These are phyloP conservation scores for Neomorphus geoffroyi DNA, from an alignment of 2,797 vertebrate genomes.

Conservation along the genomic window DNA sequence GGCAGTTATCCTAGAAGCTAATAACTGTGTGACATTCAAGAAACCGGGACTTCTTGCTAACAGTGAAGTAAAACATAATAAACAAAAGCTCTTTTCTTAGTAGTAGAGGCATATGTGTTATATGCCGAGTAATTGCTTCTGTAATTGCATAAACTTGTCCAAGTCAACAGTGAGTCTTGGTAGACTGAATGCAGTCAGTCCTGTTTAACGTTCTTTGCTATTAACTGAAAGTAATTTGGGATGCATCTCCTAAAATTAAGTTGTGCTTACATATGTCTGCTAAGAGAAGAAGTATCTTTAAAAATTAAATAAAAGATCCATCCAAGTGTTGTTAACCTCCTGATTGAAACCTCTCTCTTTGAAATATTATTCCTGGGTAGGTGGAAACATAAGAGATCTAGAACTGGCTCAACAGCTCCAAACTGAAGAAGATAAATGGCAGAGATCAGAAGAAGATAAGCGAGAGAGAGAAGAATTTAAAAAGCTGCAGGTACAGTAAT, in stretches of 20 bases:
- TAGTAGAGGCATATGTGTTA: neutral
- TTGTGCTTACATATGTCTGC: neutral
- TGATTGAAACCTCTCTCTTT: neutral
- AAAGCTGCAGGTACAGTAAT: constrained; percentile 83
- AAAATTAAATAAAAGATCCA: neutral
- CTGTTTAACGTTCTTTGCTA: neutral
- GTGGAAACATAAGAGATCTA: constrained; percentile 60
- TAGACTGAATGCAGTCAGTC: neutral
- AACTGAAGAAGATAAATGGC: constrained; percentile 77
- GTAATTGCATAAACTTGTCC: neutral
- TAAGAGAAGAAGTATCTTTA: neutral
- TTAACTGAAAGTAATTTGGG: neutral
- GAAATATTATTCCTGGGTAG: constrained; percentile 34
- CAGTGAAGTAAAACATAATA: neutral
- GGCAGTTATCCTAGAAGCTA: neutral
- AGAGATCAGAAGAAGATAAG: constrained; percentile 71
- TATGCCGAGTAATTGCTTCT: neutral
- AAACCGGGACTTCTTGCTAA: neutral
- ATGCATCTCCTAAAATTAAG: neutral
- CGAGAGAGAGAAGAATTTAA: constrained; percentile 83
- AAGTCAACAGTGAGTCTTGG: neutral
- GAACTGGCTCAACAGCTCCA: constrained; percentile 83
- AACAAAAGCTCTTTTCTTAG: neutral
- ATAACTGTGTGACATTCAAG: neutral
- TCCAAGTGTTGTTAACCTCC: neutral